A percentile compares a stretch with the other conserved stretches of the same genome.
phyloP scores from a whole-genome alignment of 2,888 invertebrate genomes.

The Macropis europaea region DNA sequence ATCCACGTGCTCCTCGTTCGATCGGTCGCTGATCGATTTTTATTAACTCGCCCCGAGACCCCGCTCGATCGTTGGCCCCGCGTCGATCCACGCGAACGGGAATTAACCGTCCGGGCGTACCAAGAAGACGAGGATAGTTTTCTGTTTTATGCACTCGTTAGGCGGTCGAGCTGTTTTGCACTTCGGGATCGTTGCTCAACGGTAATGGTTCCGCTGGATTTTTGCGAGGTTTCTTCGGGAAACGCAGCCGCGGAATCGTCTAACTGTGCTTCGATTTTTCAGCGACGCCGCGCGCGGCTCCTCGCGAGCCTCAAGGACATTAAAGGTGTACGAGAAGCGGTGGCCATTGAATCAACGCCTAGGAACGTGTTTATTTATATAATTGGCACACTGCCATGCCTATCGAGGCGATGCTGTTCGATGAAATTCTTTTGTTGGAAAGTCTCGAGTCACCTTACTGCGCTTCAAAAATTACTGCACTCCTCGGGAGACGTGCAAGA shows the following conservation, averaged over 20 bases:
- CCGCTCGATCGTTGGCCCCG: slow-evolving; percentile 9
- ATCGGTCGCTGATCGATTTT: slow-evolving; percentile 15
- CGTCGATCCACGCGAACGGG: slow-evolving; percentile 43
- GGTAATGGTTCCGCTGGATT: slow-evolving; percentile 25
- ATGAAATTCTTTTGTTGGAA: too few species aligned
- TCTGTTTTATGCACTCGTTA: slow-evolving; percentile 38
- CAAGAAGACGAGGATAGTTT: slow-evolving; percentile 10
- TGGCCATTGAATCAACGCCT: too few species aligned
- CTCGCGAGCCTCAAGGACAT: too few species aligned
- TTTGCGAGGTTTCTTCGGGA: slow-evolving; percentile 4
- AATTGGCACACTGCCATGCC: too few species aligned
- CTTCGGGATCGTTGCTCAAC: slow-evolving; percentile 22
- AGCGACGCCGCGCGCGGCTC: neutral
- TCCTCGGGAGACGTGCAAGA: too few species aligned
- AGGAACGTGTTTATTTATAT: too few species aligned
- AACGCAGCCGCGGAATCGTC: slow-evolving; percentile 23
- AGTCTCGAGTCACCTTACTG: too few species aligned
- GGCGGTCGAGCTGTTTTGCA: slow-evolving; percentile 21
- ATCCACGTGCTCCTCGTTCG: slow-evolving; percentile 19
- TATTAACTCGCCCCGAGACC: slow-evolving; percentile 18
- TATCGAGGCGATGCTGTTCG: too few species aligned
- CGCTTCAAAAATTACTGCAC: too few species aligned
- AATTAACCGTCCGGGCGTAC: slow-evolving; percentile 35
- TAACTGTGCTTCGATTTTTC: slow-evolving; percentile 25
- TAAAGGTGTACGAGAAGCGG: too few species aligned